Evolutionary conservation across 2,113 vertebrate species (phyloP), one percentile per base, ranked within the genome.

Genomic region (Australoheros scitulus): DNA sequence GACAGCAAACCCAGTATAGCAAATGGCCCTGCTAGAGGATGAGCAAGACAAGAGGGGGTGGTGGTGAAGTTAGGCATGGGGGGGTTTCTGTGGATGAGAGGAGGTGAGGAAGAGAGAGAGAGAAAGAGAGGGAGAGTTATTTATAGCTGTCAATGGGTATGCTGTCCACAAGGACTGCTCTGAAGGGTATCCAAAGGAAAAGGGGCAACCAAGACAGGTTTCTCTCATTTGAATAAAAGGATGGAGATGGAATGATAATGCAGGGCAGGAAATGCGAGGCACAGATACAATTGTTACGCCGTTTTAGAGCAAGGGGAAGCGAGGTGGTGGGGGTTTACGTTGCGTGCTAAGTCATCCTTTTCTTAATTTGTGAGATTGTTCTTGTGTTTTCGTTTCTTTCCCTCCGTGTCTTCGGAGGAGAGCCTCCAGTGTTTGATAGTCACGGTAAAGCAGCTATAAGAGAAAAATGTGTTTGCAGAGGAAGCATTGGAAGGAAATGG

Each of bases 101-200:
- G 58, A 68, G 75, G 70, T 29, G 81, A 68, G 81, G 74, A 64
- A 29, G 38, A 50, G 57, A 34, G 57, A 34, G 14, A 20, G 36
- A 18, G 43, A 29, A 26, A 63, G 79, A 47, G 82, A 24, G 79
- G 81, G 68, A 38, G 89, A 89, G 94, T 93, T 96, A 96, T 96
- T 96, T 95, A 95, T 96, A 96, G 95, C 94, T 87, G 84, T 94
- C 90, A 93, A 94, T 92, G 95, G 91, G 92, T 91, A 88, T 91
- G 94, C 87, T 91, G 94, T 95, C 92, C 91, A 93, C 93, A 94
- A 94, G 93, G 94, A 95, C 93, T 93, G 84, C 84, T 92, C 88
- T 94, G 94, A 96, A 96, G 94, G 94, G 93, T 95, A 95, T 94
- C 90, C 87, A 94, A 89, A 94, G 90, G 79, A 91, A 94, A 88